Percentiles rank a stretch among this genome's conserved stretches.
Evolutionary conservation across 2,113 vertebrate genomes (phyloP).

Genomic region (Odontesthes bonariensis): DNA sequence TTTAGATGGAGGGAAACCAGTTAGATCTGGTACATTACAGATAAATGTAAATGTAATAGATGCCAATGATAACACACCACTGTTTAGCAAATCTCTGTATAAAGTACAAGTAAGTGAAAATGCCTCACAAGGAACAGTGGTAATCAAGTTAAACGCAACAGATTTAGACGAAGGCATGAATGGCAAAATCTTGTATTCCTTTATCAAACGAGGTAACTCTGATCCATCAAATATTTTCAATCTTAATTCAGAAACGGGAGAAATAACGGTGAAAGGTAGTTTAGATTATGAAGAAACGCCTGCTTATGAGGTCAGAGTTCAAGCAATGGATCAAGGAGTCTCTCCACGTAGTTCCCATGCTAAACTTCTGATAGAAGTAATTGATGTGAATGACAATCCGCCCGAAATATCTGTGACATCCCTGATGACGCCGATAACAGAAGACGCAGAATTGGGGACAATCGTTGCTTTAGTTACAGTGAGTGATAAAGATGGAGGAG

Average conservation of each 20-base stretch:
- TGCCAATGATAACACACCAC: background rate
- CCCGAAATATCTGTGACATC: slow-evolving; percentile 86
- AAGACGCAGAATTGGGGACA: slow-evolving; percentile 83
- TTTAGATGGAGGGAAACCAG: slow-evolving; percentile 77
- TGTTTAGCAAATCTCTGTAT: background rate
- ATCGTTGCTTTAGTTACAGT: slow-evolving; percentile 86
- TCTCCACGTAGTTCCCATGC: slow-evolving; percentile 65
- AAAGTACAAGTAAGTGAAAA: slow-evolving; percentile 23
- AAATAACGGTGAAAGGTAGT: slow-evolving; percentile 79
- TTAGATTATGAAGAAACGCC: slow-evolving; percentile 80
- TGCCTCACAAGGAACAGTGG: background rate
- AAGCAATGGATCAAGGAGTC: slow-evolving; percentile 60
- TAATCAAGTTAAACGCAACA: slow-evolving; percentile 64
- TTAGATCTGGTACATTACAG: slow-evolving; percentile 25
- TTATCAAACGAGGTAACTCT: slow-evolving; percentile 79
- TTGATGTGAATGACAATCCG: slow-evolving; percentile 88
- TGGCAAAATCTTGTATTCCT: slow-evolving; percentile 60
- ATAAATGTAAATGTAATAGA: slow-evolving; percentile 73
- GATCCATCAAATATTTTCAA: slow-evolving; percentile 77
- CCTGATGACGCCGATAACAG: slow-evolving; percentile 82
- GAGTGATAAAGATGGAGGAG: slow-evolving; percentile 83
- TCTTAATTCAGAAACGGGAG: slow-evolving; percentile 80
- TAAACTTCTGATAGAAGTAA: slow-evolving; percentile 87
- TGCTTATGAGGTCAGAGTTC: slow-evolving; percentile 71
- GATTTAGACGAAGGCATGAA: slow-evolving; percentile 81